phyloP scores from a whole-genome alignment of 1,140 invertebrate genomes.

The Sycobia sp. region DNA sequence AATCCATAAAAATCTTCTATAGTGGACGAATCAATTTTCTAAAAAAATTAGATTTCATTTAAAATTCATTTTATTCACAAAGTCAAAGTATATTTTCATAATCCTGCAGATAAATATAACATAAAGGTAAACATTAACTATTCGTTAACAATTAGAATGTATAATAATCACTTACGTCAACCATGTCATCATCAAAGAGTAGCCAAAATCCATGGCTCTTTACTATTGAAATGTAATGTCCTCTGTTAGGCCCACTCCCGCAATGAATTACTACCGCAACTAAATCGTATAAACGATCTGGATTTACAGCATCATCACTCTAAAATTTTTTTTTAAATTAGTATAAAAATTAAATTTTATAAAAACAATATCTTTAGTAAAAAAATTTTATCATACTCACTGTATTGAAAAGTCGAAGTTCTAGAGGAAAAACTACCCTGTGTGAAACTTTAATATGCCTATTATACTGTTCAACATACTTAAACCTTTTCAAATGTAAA shows the following conservation, averaged over 20 bases:
- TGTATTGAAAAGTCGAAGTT: constrained; percentile 96
- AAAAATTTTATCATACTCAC: constrained; percentile 65
- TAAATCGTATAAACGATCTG: constrained; percentile 96
- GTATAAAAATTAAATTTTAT: not conserved
- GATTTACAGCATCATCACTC: constrained; percentile 97
- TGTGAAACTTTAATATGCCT: constrained; percentile 99
- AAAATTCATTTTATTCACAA: constrained; percentile 4
- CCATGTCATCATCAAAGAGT: constrained; percentile 99
- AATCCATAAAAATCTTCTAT: constrained; percentile 99
- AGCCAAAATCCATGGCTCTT: constrained; percentile 99
- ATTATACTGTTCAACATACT: constrained; percentile 99
- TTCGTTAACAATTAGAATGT: not conserved
- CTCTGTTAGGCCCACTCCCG: constrained; percentile 97
- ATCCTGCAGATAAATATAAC: not conserved
- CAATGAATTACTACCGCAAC: constrained; percentile 99
- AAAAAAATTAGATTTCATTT: constrained; percentile 54
- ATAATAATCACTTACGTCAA: constrained; percentile 81
- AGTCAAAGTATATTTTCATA: not conserved
- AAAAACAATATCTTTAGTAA: not conserved
- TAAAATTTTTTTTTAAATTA: constrained; percentile 58
- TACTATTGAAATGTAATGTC: constrained; percentile 99
- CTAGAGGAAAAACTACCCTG: constrained; percentile 97
- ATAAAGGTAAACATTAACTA: not conserved
- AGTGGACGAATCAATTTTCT: constrained; percentile 98
- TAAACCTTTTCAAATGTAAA: constrained; percentile 97